Conservation (phyloP, 2,113 vertebrate species). For the Pyxicephalus adspersus region DNA sequence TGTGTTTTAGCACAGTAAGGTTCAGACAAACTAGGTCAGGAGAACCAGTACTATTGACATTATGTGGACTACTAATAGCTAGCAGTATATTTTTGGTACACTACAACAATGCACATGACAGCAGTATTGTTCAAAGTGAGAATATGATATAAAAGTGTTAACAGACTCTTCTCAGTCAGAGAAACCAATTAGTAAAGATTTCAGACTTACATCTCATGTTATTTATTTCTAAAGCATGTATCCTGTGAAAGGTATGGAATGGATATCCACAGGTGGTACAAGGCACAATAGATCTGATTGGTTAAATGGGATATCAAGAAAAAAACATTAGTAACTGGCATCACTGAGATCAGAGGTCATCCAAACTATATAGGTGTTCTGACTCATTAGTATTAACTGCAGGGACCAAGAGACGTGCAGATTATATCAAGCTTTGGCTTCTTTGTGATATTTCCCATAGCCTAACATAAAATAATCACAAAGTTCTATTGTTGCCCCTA, state of each 20-base stretch:
- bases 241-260: constrained; percentile 12
- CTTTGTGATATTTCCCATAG: constrained; percentile 28
- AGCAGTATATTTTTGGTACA: too few species aligned
- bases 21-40: too few species aligned
- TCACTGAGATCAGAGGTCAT: constrained; percentile 33
- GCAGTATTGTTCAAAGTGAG: background rate
- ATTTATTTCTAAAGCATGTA: constrained; percentile 38
- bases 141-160: background rate
- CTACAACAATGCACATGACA: too few species aligned
- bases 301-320: constrained; percentile 34
- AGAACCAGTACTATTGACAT: too few species aligned
- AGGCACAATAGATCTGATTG: constrained; percentile 39
- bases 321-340: constrained; percentile 38
- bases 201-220: constrained; percentile 23
- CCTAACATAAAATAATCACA: constrained; percentile 37
- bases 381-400: constrained; percentile 39
- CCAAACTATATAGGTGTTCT: constrained; percentile 36
- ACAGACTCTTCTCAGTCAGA: constrained; percentile 20
- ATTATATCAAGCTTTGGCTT: constrained; percentile 27
- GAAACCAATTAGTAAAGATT: constrained; percentile 41
- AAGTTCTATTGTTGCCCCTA: constrained; percentile 21
- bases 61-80: too few species aligned
- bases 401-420: constrained; percentile 20
- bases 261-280: constrained; percentile 28
- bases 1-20: too few species aligned